These are phyloP conservation scores for Carterocephalus palaemon DNA, from an alignment of 2,888 invertebrate genomes.

Conservation along the genomic window DNA sequence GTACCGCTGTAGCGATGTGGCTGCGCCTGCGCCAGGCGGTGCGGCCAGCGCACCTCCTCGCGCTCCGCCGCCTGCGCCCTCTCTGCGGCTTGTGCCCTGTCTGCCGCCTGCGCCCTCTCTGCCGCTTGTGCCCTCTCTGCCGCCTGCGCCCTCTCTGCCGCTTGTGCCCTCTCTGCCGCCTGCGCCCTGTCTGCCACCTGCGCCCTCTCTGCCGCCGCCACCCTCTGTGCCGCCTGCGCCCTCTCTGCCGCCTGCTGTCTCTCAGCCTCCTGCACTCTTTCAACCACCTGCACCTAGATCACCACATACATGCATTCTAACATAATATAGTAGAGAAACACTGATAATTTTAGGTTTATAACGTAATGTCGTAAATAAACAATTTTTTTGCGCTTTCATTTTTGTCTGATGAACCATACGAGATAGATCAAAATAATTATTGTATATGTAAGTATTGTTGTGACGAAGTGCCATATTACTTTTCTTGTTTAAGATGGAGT, in stretches of 20 bases:
- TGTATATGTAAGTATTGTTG: too few relatives aligned
- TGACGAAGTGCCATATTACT: too few relatives aligned
- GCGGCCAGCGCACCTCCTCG: conserved; percentile 63
- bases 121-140: conserved; percentile 25
- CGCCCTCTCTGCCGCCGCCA: conserved; percentile 12
- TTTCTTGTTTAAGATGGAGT: too few relatives aligned
- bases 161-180: conserved; percentile 34
- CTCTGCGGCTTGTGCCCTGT: conserved; percentile 26
- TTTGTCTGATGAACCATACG: too few relatives aligned
- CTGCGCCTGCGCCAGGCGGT: conserved; percentile 66
- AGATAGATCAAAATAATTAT: too few relatives aligned
- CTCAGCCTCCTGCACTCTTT: conserved; percentile 31
- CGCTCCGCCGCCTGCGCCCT: conserved; percentile 27
- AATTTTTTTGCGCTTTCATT: too few relatives aligned
- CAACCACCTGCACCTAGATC: conserved; percentile 29
- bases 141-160: conserved; percentile 39
- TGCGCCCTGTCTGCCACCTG: conserved; percentile 35
- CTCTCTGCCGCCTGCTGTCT: too few relatives aligned
- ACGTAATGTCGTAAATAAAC: too few relatives aligned
- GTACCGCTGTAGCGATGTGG: conserved; percentile 49
- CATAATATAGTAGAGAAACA: background rate
- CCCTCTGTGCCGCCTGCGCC: too few relatives aligned
- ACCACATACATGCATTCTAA: too few relatives aligned
- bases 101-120: conserved; percentile 41
- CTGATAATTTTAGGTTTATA: background rate